Evolutionary conservation across 2,113 vertebrate genomes (phyloP).

Genomic region (Callionymus lyra): DNA sequence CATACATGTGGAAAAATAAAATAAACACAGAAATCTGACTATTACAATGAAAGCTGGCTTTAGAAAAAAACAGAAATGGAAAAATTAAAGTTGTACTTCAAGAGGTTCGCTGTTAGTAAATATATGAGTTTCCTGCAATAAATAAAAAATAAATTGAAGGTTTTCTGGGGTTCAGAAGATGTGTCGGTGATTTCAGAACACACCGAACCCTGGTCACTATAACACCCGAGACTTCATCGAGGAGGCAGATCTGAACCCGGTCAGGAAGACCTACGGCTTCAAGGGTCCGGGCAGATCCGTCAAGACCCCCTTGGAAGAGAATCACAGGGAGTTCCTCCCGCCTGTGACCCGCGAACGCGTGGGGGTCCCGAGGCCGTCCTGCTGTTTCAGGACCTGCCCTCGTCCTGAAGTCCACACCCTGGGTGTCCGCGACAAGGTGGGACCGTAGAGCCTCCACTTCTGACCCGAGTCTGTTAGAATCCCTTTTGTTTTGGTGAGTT

Average conservation of each 20-base stretch:
- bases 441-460: too few relatives aligned
- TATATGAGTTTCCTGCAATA: too few relatives aligned
- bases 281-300: conserved; percentile 61
- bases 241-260: conserved; percentile 65
- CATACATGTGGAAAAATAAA: too few relatives aligned
- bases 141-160: too few relatives aligned
- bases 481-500: too few relatives aligned
- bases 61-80: too few relatives aligned
- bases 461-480: too few relatives aligned
- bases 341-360: conserved; percentile 50
- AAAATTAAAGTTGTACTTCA: too few relatives aligned
- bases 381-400: conserved; percentile 60
- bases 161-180: too few relatives aligned
- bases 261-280: conserved; percentile 57
- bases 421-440: conserved; percentile 59
- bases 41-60: too few relatives aligned
- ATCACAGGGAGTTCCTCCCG: conserved; percentile 36
- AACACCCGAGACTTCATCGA: conserved; percentile 60
- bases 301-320: conserved; percentile 6
- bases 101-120: too few relatives aligned
- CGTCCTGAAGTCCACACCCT: conserved; percentile 35
- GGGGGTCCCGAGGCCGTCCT: conserved; percentile 43
- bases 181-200: conserved; percentile 55
- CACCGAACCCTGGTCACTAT: conserved; percentile 58
- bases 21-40: too few relatives aligned